Evolutionary conservation across 2,888 invertebrate species (phyloP).

Genomic region (Harpalus rufipes): DNA sequence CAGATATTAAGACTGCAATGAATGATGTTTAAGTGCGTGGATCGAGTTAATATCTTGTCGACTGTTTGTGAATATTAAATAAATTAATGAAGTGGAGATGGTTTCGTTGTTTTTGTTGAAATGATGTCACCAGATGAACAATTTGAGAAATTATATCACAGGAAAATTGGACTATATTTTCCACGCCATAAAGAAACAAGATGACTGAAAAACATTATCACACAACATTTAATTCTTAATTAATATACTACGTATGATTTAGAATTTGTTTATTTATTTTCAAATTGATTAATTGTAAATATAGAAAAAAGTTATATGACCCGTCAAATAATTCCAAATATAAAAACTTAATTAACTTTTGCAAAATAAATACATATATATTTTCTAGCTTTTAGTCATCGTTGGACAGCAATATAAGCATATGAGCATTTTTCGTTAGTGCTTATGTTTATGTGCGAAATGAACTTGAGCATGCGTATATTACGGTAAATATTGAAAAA

Average conservation of each 20-base stretch:
- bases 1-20: slow-evolving; percentile 38
- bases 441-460: no score
- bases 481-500: no score
- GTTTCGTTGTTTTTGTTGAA: slow-evolving; percentile 46
- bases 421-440: no score
- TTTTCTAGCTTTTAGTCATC: no score
- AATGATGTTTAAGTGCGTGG: slow-evolving; percentile 25
- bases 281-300: not conserved
- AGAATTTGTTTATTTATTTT: not conserved
- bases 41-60: slow-evolving; percentile 37
- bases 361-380: no score
- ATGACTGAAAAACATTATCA: not conserved
- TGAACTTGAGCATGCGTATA: no score
- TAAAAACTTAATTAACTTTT: no score
- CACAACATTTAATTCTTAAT: not conserved
- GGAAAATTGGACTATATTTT: not conserved
- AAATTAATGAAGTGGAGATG: slow-evolving; percentile 42
- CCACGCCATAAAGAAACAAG: not conserved
- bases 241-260: not conserved
- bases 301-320: no score
- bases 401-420: no score
- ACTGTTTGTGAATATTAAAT: slow-evolving; percentile 48
- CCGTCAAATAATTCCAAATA: no score
- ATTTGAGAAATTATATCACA: slow-evolving; percentile 19
- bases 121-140: slow-evolving; percentile 33